Base-by-base conservation (phyloP, 2,113 vertebrate species). In the Myodes glareolus region DNA sequence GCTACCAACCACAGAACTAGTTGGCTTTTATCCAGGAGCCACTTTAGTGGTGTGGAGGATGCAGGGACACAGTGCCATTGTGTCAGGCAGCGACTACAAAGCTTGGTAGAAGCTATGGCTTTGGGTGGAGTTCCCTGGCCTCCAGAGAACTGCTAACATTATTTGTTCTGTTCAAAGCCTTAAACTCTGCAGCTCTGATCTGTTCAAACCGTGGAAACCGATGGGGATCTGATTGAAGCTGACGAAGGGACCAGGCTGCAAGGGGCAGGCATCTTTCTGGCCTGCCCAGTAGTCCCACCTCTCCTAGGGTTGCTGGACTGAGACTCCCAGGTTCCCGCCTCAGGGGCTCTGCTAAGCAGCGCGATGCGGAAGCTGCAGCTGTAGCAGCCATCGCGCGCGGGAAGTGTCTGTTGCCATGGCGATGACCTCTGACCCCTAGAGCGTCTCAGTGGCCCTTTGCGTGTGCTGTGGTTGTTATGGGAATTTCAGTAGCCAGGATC, bases 341-440 rank as follows among this genome's bases (percentile, higher is more conserved):
- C 5, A 0, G 4, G 87, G 50, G 14, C 85, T 81, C 50, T n/a
- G 80, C 84, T 45, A 63, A 27, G 13, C 25, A 2, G 39, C 80
- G 67, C 97, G 97, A 89, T 97, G 97, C 95, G 84, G 70, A 88
- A 92, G 61, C 63, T 80, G 75, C 84, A 92, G 9, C 16, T 7
- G 5, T 90, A 82, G 96, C 94, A 31, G 10, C 98, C 96, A 76
- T 97, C 94, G 63, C 70, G 63, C 70, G n/a, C 67, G 68, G 77
- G 27, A 92, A 92, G 88, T 92, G 92, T 91, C 52, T 72, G 98
- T 98, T 97, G 94, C 96, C 55, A 96, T 65, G 77, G 98, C 94
- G 95, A 97, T 95, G 97, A 98, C 97, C 95, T 96, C 91, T 95
- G 94, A 97, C 90, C 94, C 47, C 0, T 1, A 52, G 45, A 63